A percentile compares a stretch with the other conserved stretches of the same genome.
These are phyloP conservation scores for Pavo muticus DNA, from an alignment of 2,113 vertebrate species.

Conservation along the genomic window DNA sequence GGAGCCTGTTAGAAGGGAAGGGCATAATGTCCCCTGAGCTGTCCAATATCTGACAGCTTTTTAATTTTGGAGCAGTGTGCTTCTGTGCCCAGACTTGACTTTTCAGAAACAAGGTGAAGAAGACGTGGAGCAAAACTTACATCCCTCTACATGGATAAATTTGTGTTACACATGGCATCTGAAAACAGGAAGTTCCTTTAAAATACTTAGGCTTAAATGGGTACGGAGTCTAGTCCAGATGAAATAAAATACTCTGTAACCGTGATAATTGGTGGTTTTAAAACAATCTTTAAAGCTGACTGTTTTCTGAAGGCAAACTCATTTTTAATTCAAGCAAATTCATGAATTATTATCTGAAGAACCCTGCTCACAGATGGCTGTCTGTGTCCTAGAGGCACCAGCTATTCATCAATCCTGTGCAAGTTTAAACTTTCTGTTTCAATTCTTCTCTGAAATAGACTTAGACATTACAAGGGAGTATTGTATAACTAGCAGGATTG, in stretches of 20 bases:
- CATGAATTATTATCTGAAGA: not conserved
- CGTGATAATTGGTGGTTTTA: not conserved
- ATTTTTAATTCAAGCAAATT: not conserved
- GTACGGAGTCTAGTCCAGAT: not conserved
- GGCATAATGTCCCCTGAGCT: not conserved
- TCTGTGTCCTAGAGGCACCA: not conserved
- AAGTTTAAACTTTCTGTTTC: not conserved
- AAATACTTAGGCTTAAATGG: not conserved
- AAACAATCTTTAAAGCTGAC: not conserved
- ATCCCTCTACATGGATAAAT: rapidly evolving
- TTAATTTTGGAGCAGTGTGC: not conserved
- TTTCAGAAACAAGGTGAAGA: not conserved
- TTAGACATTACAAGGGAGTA: not conserved
- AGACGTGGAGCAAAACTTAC: not conserved
- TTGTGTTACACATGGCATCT: not conserved
- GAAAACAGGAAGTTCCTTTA: not conserved
- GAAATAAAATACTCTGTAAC: not conserved
- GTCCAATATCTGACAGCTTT: not conserved
- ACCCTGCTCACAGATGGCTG: not conserved
- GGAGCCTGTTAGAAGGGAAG: not conserved
- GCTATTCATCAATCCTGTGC: not conserved
- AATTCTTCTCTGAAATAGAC: not conserved
- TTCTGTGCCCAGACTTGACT: not conserved
- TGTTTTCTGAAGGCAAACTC: not conserved
- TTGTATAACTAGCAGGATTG: not conserved